Conservation (phyloP, 2,113 vertebrate species). For the Antennarius striatus region DNA sequence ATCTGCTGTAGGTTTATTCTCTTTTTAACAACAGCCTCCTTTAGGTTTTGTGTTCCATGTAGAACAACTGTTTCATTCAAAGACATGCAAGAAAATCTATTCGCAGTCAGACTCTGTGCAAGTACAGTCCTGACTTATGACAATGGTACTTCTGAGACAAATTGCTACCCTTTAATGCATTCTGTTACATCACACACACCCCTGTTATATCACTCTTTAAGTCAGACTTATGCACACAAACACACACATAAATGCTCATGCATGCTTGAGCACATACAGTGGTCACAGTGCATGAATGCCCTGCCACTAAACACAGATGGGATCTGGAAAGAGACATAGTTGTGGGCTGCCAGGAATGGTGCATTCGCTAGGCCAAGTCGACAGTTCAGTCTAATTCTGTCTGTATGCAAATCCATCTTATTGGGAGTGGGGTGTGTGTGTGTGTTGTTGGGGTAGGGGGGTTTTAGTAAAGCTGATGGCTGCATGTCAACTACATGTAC, state of each 20-base stretch:
- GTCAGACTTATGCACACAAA: constrained; percentile 10
- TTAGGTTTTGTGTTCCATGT: background rate
- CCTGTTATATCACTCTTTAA: constrained; percentile 21
- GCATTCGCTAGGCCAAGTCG: constrained; percentile 46
- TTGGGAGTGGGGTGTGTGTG: no score
- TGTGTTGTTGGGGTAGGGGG: background rate
- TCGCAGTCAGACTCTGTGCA: background rate
- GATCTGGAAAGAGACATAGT: constrained; percentile 71
- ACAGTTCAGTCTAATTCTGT: constrained; percentile 46
- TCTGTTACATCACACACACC: constrained; percentile 26
- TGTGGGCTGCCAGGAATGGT: constrained; percentile 66
- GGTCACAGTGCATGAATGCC: constrained; percentile 52
- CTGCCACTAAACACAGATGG: constrained; percentile 73
- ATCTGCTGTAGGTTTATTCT: no score
- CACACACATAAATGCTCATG: constrained; percentile 14
- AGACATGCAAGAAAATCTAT: constrained; percentile 3
- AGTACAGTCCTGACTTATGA: constrained; percentile 4
- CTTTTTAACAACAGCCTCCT: no score
- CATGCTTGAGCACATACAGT: constrained; percentile 1
- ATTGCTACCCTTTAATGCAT: constrained; percentile 7
- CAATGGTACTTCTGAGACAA: constrained; percentile 18
- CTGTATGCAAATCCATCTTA: constrained; percentile 47
- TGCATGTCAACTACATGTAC: constrained; percentile 18
- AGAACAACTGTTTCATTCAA: constrained; percentile 1
- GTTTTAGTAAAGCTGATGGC: constrained; percentile 34